Percentiles rank a stretch among this genome's conserved stretches.
phyloP scores from a whole-genome alignment of 2,113 vertebrate genomes.

The Saiga tatarica region DNA sequence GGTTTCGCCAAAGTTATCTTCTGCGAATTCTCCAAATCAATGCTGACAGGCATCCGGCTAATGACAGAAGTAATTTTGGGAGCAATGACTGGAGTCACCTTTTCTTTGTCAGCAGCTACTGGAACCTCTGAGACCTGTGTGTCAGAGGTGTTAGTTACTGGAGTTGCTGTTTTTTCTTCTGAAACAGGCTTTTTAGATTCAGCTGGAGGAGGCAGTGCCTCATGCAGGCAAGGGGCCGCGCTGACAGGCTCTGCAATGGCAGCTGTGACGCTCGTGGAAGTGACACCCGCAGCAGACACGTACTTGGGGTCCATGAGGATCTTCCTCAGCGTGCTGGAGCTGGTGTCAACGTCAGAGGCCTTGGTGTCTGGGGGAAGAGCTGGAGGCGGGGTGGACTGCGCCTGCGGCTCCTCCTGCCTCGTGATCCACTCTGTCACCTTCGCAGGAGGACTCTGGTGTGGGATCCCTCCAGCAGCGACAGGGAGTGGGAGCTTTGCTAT shows the following conservation, averaged over 20 bases:
- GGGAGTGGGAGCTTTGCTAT: conserved; percentile 79
- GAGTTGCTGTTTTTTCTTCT: conserved; percentile 85
- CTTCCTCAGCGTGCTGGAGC: conserved; percentile 96
- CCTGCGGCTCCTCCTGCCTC: conserved; percentile 88
- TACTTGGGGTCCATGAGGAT: conserved; percentile 99
- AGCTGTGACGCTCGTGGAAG: conserved; percentile 88
- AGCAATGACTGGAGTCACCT: conserved; percentile 88
- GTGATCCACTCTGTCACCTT: conserved; percentile 90
- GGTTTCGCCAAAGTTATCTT: conserved; percentile 91
- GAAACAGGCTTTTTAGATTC: conserved; percentile 81
- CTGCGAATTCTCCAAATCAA: conserved; percentile 93
- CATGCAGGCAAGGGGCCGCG: conserved; percentile 76
- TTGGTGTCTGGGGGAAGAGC: conserved; percentile 95
- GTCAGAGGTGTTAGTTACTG: conserved; percentile 69
- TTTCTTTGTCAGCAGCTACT: conserved; percentile 87
- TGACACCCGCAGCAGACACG: conserved; percentile 85
- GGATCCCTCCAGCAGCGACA: conserved; percentile 71
- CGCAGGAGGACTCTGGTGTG: conserved; percentile 77
- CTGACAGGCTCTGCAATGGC: conserved; percentile 85
- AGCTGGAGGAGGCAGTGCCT: conserved; percentile 53
- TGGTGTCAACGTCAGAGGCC: conserved; percentile 93
- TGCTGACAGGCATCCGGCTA: conserved; percentile 93
- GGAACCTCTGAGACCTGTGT: conserved; percentile 83
- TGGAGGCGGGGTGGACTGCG: conserved; percentile 84
- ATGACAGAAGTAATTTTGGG: conserved; percentile 96